phyloP scores from a whole-genome alignment of 1,140 invertebrate species.

The Rhynchophorus ferrugineus region DNA sequence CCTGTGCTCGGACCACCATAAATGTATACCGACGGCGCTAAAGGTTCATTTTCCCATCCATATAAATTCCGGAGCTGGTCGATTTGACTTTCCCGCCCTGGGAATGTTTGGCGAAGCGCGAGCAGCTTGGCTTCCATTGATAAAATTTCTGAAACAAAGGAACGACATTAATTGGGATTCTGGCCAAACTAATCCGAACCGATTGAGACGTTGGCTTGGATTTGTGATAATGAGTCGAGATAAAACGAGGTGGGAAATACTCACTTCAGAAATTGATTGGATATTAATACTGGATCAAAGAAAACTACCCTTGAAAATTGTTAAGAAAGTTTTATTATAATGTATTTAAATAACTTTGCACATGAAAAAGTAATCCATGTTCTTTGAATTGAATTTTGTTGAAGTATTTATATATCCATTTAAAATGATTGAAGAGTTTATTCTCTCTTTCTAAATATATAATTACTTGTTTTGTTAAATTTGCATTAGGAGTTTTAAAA shows the following conservation, averaged over 20 bases:
- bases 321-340: too few relatives aligned
- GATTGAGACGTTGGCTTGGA: background rate
- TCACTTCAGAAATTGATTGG: too few relatives aligned
- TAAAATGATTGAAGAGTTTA: too few relatives aligned
- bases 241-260: background rate
- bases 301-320: too few relatives aligned
- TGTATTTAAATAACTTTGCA: too few relatives aligned
- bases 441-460: too few relatives aligned
- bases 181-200: background rate
- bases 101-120: constrained; percentile 32
- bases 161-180: background rate
- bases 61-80: constrained; percentile 51
- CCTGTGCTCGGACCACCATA: constrained; percentile 74
- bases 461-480: too few relatives aligned
- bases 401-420: too few relatives aligned
- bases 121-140: background rate
- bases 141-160: background rate
- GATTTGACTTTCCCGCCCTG: constrained; percentile 54
- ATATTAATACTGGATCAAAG: too few relatives aligned
- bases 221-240: background rate
- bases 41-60: constrained; percentile 48
- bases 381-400: too few relatives aligned
- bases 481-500: too few relatives aligned
- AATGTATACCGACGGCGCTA: constrained; percentile 60
- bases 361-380: too few relatives aligned